Evolutionary conservation across 2,113 vertebrate genomes (phyloP).

Genomic region (Macrotis lagotis): DNA sequence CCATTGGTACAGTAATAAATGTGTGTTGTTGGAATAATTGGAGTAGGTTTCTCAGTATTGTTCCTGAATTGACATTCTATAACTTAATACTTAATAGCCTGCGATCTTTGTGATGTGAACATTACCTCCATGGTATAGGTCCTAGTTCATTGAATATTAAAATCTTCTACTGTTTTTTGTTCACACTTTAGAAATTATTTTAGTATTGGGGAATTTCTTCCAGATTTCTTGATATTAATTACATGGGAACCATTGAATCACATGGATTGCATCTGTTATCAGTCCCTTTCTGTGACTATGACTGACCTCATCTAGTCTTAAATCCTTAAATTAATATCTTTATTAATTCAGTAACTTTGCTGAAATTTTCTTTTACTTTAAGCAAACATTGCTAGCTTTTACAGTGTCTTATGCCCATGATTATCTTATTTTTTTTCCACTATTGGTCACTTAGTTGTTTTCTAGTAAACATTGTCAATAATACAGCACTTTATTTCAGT

Average conservation of each 20-base stretch:
- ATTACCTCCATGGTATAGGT: background rate
- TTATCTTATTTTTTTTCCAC: too few relatives aligned
- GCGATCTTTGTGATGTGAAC: background rate
- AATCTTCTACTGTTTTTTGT: background rate
- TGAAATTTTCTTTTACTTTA: background rate
- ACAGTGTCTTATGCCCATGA: too few relatives aligned
- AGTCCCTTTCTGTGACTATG: background rate
- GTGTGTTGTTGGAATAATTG: too few relatives aligned
- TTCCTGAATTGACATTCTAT: background rate
- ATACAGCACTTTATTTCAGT: background rate
- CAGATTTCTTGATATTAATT: background rate
- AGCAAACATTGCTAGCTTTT: too few relatives aligned
- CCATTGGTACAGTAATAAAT: too few relatives aligned
- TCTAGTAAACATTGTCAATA: background rate
- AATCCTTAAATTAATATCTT: background rate
- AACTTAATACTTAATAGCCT: background rate
- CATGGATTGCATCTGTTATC: background rate
- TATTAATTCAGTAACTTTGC: background rate
- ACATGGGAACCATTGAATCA: too few relatives aligned
- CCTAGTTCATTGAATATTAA: background rate
- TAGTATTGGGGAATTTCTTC: background rate
- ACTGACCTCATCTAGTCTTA: background rate
- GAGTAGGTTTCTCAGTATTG: background rate
- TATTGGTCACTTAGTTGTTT: background rate
- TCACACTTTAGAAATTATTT: background rate